These are phyloP conservation scores for Galeruca laticollis DNA, from an alignment of 2,888 invertebrate genomes.

Conservation along the genomic window DNA sequence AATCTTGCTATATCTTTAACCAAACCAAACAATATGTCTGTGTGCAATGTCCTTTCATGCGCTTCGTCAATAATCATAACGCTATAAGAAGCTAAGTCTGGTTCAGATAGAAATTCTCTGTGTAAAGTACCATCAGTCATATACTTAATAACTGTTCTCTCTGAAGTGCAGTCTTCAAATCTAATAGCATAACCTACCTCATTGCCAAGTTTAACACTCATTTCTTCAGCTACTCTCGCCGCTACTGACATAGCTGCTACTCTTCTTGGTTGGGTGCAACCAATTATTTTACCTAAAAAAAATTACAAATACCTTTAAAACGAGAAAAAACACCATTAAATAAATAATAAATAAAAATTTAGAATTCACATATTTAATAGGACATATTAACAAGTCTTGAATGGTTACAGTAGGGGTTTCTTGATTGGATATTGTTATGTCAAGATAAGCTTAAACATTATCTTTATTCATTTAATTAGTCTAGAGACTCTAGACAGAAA, in stretches of 20 bases:
- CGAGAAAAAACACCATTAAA: neutral
- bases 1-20: constrained; percentile 96
- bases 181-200: constrained; percentile 93
- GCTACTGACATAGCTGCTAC: constrained; percentile 99
- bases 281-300: constrained; percentile 71
- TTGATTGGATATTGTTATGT: too few species aligned
- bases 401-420: too few species aligned
- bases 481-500: too few species aligned
- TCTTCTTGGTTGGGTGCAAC: constrained; percentile 96
- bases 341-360: too few species aligned
- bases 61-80: constrained; percentile 99
- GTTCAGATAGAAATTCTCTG: constrained; percentile 96
- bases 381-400: too few species aligned
- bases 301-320: too few species aligned
- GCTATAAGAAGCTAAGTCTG: constrained; percentile 94
- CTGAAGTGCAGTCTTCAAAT: constrained; percentile 99
- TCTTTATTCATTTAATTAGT: too few species aligned
- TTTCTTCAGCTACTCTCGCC: constrained; percentile 97
- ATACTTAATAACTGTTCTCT: constrained; percentile 95
- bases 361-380: too few species aligned
- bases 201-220: constrained; percentile 95
- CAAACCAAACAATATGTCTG: constrained; percentile 97
- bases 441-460: too few species aligned
- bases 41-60: constrained; percentile 97
- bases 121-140: constrained; percentile 99